Evolutionary conservation across 2,888 invertebrate genomes (phyloP).

Genomic region (Priocnemis perturbator): DNA sequence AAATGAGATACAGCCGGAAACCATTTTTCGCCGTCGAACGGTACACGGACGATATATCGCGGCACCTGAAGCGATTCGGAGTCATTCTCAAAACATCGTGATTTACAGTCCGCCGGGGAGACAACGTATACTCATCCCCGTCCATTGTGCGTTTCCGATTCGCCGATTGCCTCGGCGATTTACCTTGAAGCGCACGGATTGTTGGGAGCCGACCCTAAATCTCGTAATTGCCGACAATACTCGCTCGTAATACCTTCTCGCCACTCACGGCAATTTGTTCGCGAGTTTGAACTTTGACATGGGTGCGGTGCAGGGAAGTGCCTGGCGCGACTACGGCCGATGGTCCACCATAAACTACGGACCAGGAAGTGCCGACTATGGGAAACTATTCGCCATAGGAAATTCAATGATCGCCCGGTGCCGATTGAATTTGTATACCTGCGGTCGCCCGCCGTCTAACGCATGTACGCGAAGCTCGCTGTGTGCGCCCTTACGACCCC

Average conservation of each 20-base stretch:
- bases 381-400: conserved; percentile 57
- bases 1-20: no score
- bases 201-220: conserved; percentile 55
- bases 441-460: not conserved
- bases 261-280: conserved; percentile 61
- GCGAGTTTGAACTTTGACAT: conserved; percentile 64
- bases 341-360: conserved; percentile 53
- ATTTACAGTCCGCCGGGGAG: conserved; percentile 11
- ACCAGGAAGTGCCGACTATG: conserved; percentile 55
- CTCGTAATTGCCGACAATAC: conserved; percentile 62
- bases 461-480: not conserved
- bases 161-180: conserved; percentile 26
- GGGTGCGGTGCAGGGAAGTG: conserved; percentile 50
- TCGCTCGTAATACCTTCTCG: conserved; percentile 55
- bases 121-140: conserved; percentile 18
- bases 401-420: conserved; percentile 52
- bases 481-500: not conserved
- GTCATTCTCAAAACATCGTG: conserved; percentile 1
- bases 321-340: conserved; percentile 27
- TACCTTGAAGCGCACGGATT: conserved; percentile 34
- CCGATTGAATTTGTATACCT: conserved; percentile 50
- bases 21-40: no score
- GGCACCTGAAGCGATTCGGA: no score
- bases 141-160: conserved; percentile 19
- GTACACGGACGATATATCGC: no score